Evolutionary conservation across 2,888 invertebrate genomes (phyloP), one percentile per base, ranked within the genome.

Genomic region (Amblyjoppa proteus): DNA sequence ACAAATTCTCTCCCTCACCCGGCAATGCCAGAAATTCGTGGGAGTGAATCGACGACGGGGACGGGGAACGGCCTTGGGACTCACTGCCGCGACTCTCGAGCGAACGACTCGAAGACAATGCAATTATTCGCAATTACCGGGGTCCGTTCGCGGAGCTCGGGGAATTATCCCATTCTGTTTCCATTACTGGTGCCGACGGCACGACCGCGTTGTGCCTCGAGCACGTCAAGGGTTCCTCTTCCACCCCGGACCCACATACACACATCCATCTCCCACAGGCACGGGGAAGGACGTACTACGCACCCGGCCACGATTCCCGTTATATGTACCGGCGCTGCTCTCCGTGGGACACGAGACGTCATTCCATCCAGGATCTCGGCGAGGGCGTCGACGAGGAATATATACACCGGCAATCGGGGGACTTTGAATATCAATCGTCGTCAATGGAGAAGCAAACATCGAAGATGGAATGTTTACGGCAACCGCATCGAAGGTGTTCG

Each of bases 101-200:
- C 90, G 90, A 91, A 92, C 91, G 91, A 92, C 93, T 93, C 92
- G 91, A 94, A 93, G 93, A 93, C 94, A 93, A 94, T 93, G 92
- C 92, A 94, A 94, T 94, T 94, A 94, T 94, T 94, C 93, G 93
- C 93, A 93, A 94, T 94, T 94, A 93, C 92, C 90, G 90, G 69
- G 92, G 92, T 92, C 91, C 92, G 91, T 92, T 90, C 91, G 91
- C 92, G 89, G 91, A 81, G 82, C 90, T 90, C 90, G 88, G 90
- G 89, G 92, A 93, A 93, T 94, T 93, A 93, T 93, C 91, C 92
- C 91, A 92, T 92, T 93, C 91, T 91, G 91, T 91, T 91, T 91
- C 92, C 90, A 92, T 93, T 93, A 92, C 92, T 89, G 88, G 89
- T 88, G 84, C 83, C 86, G 83, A 81, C 81, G 86, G 77, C 83